Percentiles rank a stretch among this genome's conserved stretches.
These are phyloP conservation scores for Drosophila eugracilis DNA, from an alignment of 1,140 invertebrate genomes.

Conservation along the genomic window DNA sequence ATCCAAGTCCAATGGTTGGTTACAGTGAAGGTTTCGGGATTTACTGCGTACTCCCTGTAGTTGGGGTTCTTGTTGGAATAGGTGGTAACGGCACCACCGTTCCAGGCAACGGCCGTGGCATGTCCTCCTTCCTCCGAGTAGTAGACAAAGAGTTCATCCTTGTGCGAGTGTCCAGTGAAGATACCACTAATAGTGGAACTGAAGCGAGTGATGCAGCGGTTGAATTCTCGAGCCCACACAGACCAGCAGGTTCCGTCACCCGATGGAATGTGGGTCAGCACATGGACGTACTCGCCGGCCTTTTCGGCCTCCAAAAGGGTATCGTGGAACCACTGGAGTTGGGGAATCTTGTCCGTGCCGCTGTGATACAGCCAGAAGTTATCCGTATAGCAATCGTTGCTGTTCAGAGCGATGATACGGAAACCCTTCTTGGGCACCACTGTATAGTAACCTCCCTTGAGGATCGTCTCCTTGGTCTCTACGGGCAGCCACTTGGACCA, in stretches of 20 bases:
- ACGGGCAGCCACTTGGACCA: constrained; percentile 89
- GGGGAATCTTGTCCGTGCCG: constrained; percentile 85
- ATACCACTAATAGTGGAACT: constrained; percentile 89
- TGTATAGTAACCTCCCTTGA: constrained; percentile 90
- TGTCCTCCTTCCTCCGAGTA: constrained; percentile 86
- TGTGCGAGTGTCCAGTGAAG: constrained; percentile 93
- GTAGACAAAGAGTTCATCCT: constrained; percentile 90
- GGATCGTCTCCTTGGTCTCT: constrained; percentile 87
- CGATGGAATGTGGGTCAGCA: constrained; percentile 93
- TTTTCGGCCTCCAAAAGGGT: constrained; percentile 90
- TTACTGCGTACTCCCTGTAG: constrained; percentile 91
- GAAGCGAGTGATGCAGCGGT: constrained; percentile 88
- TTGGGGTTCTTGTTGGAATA: constrained; percentile 91
- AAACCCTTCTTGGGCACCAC: constrained; percentile 87
- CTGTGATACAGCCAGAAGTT: constrained; percentile 88
- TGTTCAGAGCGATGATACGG: constrained; percentile 90
- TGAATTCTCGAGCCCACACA: constrained; percentile 89
- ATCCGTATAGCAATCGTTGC: constrained; percentile 89
- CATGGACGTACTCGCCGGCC: constrained; percentile 91
- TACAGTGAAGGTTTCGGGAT: constrained; percentile 86
- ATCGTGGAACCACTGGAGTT: constrained; percentile 91
- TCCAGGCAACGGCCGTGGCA: constrained; percentile 90
- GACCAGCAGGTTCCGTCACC: constrained; percentile 89
- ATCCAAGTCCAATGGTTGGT: constrained; percentile 90
- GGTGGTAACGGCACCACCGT: constrained; percentile 90